Evolutionary conservation across 2,888 invertebrate species (phyloP).

Genomic region (Amblyteles armatorius): DNA sequence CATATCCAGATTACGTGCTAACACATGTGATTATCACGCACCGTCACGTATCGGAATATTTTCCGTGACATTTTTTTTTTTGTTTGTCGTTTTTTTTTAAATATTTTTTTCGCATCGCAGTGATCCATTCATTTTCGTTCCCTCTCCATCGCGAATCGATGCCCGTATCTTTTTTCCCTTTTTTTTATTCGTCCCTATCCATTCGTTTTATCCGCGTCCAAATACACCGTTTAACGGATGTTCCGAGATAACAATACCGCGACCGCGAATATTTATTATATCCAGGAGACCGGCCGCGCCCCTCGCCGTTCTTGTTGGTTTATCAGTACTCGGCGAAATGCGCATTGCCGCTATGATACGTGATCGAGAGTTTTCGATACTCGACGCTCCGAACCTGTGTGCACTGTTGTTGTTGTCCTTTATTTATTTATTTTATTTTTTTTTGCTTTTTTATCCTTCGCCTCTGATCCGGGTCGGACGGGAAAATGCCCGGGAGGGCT

Average conservation of each 20-base stretch:
- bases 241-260: slow-evolving; percentile 71
- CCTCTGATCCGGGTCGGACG: slow-evolving; percentile 17
- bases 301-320: slow-evolving; percentile 32
- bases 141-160: background rate
- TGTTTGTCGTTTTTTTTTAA: background rate
- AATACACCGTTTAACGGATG: slow-evolving; percentile 73
- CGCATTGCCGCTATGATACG: slow-evolving; percentile 62
- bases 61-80: slow-evolving; percentile 21
- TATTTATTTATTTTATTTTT: slow-evolving; percentile 33
- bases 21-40: slow-evolving; percentile 57
- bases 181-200: slow-evolving; percentile 60
- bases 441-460: slow-evolving; percentile 33
- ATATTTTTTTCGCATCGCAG: slow-evolving; percentile 21
- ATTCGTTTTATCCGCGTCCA: slow-evolving; percentile 68
- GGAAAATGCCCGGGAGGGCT: slow-evolving; percentile 40
- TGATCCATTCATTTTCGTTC: slow-evolving; percentile 52
- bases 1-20: slow-evolving; percentile 55
- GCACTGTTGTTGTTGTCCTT: background rate
- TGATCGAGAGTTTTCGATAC: slow-evolving; percentile 69
- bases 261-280: slow-evolving; percentile 71
- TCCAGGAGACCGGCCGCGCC: slow-evolving; percentile 64
- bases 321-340: slow-evolving; percentile 65
- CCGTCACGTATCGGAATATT: slow-evolving; percentile 39
- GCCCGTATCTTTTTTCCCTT: slow-evolving; percentile 37
- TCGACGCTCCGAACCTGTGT: slow-evolving; percentile 39